phyloP scores from a whole-genome alignment of 2,113 vertebrate species.

The Tichodroma muraria region DNA sequence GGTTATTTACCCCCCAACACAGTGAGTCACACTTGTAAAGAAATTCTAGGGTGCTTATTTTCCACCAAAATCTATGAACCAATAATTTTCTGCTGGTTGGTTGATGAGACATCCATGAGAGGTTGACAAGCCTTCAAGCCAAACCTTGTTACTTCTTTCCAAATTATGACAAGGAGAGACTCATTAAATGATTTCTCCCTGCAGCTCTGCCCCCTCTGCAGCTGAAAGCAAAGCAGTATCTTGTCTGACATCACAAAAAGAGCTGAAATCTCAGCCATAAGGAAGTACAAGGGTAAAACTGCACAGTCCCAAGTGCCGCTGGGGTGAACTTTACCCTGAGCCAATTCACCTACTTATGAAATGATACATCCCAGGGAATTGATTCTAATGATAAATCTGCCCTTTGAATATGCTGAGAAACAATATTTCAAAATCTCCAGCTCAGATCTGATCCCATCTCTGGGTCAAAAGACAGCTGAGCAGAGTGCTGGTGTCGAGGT shows the following conservation, averaged over 20 bases:
- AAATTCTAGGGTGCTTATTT: background rate
- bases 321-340: conserved; percentile 7
- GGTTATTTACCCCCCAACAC: background rate
- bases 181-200: background rate
- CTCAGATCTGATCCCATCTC: background rate
- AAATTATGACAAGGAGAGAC: background rate
- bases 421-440: background rate
- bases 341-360: conserved; percentile 48
- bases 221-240: background rate
- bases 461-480: background rate
- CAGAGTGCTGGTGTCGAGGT: background rate
- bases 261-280: background rate
- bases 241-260: background rate
- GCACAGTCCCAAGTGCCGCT: background rate
- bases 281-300: conserved; percentile 7
- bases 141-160: background rate
- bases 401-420: background rate
- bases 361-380: background rate
- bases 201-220: background rate
- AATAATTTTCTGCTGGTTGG: background rate
- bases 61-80: background rate
- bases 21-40: background rate
- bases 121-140: background rate
- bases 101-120: background rate
- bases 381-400: conserved; percentile 16